Evolutionary conservation across 2,797 vertebrate species (phyloP).

Genomic region (Myotis vivesi): DNA sequence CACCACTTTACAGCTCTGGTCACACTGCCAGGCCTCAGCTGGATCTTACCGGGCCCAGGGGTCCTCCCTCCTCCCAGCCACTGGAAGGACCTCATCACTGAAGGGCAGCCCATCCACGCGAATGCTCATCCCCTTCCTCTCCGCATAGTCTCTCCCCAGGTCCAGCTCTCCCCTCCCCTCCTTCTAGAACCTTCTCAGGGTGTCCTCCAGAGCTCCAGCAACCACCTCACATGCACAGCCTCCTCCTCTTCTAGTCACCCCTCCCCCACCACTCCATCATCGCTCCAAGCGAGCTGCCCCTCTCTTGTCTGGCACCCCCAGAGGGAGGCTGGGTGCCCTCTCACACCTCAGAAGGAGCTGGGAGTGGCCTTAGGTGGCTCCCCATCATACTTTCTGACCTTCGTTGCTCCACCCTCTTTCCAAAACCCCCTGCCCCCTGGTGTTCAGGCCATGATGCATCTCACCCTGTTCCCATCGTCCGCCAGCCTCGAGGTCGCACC

Average conservation of each 20-base stretch:
- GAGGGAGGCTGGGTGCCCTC: neutral
- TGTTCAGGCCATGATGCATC: neutral
- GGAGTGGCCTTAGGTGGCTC: too few relatives aligned
- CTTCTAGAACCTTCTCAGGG: neutral
- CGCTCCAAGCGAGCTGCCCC: fast-evolving
- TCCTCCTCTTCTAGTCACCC: neutral
- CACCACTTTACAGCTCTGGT: neutral
- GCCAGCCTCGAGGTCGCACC: neutral
- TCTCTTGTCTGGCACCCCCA: neutral
- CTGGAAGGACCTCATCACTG: neutral
- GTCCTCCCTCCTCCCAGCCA: neutral
- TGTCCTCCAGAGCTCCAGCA: neutral
- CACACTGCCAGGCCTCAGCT: neutral
- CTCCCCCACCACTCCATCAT: fast-evolving
- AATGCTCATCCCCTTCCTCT: neutral
- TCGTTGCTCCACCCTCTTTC: neutral
- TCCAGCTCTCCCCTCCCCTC: neutral
- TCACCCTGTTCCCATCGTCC: fast-evolving
- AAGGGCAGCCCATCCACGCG: neutral
- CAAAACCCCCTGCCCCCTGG: neutral
- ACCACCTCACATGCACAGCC: neutral
- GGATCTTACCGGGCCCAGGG: neutral
- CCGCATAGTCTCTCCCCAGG: neutral
- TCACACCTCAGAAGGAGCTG: neutral
- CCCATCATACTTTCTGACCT: neutral